Percentiles rank a stretch among this genome's conserved stretches.
These are phyloP conservation scores for Pteropus alecto DNA, from an alignment of 2,113 vertebrate species.

Conservation along the genomic window DNA sequence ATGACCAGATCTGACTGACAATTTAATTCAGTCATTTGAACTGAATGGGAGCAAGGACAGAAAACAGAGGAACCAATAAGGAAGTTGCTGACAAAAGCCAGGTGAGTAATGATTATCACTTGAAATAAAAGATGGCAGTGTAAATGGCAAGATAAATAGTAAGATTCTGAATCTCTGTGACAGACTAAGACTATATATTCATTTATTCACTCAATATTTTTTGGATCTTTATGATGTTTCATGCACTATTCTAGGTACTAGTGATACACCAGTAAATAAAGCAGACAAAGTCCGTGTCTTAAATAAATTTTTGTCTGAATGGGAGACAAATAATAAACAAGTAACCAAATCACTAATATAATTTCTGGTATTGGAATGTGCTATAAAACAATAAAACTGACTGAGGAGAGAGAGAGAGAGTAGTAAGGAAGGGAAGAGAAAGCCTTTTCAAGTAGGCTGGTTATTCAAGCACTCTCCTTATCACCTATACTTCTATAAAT, in stretches of 20 bases:
- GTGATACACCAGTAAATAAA: neutral
- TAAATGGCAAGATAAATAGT: neutral
- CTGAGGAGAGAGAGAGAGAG: neutral
- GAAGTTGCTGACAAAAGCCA: neutral
- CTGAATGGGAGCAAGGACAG: neutral
- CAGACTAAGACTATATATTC: neutral
- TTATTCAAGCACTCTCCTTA: neutral
- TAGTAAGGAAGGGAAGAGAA: neutral
- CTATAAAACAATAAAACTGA: neutral
- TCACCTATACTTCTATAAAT: neutral
- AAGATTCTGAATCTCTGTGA: neutral
- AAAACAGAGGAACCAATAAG: neutral
- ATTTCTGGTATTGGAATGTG: neutral
- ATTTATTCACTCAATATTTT: neutral
- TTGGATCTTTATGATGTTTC: neutral
- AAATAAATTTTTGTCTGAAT: neutral
- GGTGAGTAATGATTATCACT: neutral
- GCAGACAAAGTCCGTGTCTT: neutral
- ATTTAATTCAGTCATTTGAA: slow-evolving; percentile 7
- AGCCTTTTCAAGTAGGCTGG: neutral
- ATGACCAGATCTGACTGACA: neutral
- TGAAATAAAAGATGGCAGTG: neutral
- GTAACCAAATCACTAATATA: neutral
- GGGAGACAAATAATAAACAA: neutral
- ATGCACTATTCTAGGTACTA: neutral